Evolutionary conservation across 2,113 vertebrate species (phyloP), one percentile per base, ranked within the genome.

Genomic region (Arenaria interpres): DNA sequence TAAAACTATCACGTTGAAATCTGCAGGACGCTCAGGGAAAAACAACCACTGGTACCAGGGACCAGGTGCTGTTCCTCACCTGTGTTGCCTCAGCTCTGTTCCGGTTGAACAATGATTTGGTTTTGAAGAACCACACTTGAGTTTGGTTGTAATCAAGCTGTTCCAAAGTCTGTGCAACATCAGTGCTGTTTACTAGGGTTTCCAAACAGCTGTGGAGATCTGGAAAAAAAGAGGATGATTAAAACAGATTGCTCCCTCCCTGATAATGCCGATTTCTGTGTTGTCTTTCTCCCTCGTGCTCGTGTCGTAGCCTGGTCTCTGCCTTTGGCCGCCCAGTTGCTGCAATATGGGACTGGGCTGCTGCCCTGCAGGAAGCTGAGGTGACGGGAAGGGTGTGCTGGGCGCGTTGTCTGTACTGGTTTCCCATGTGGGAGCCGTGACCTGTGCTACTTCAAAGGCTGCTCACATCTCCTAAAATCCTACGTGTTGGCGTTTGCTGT

Each of bases 341-440:
- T 35, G 87, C 37, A 1, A 2, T 25, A 3, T 0, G 7, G 45
- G 54, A 30, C 35, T 21, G 2, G 0, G 33, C 7, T 5, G 21
- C 64, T 33, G 68, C 60, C 1, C 89, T 48, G 39, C 25, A 12
- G 62, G 3, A 51, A 14, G 59, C 15, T 12, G 27, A 2, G 46
- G 6, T 46, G 16, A 4, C 20, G 7, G 16, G 28, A 51, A 30
- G 13, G 48, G 10, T 14, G 45, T 1, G 1, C 3, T 33, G 73
- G 8, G 13, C 1, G 0, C 14, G 18, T 19, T 80, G n/a, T 41
- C 48, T 33, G 18, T 3, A 2, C 18, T 30, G 33, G 17, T 18
- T 62, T 78, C 27, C 48, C 33, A 5, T 1, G 7, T 45, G 50
- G 81, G 45, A 85, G 20, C 18, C 22, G 21, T 66, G 41, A 30